Base-by-base conservation (phyloP, 2,797 vertebrate species). In the Anniella stebbinsi region DNA sequence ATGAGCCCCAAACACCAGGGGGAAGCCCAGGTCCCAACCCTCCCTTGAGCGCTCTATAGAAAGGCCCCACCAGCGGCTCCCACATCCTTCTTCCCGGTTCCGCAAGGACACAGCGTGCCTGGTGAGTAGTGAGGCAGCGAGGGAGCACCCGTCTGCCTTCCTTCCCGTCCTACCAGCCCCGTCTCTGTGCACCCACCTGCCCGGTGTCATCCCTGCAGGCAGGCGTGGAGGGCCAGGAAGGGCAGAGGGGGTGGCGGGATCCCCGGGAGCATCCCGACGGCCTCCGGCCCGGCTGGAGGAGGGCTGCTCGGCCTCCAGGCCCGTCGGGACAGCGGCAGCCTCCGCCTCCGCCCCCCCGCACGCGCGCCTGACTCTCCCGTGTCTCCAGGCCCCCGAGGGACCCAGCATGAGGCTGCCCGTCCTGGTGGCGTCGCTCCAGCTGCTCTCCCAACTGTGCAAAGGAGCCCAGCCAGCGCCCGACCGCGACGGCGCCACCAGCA, bases 41-140 rank as follows among this genome's bases (percentile, higher is more conserved):
- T 96, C 89, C 93, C 95, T 94, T 96, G 97, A 95, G 48, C 11
- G 75, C 89, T 93, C 96, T 97, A 98, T 98, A 98, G 98, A 98
- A 98, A 94, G 92, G 75, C 86, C 87, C 92, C 90, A 90, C 92
- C 93, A 60, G 92, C 91, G 57, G 89, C 95, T 84, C 72, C 72
- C n/a, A 76, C 83, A 80, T 48, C 87, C 63, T 23, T 9, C 51
- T 89, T 28, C 66, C n/a, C 66, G 82, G 63, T 11, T 54, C 21
- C 45, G 95, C 94, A 94, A 83, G 87, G 80, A 83, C 80, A 25
- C 69, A 2, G 17, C 33, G 63, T 23, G 48, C 28, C 23, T 73
- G 84, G 84, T 78, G 77, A 87, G 86, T 69, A 4, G 18, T 18
- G 60, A 21, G 60, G 33, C 67, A 67, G 36, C n/a, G 63, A 41